Base-by-base conservation (phyloP, 1,140 invertebrate genomes). In the Drosophila setifemur region DNA sequence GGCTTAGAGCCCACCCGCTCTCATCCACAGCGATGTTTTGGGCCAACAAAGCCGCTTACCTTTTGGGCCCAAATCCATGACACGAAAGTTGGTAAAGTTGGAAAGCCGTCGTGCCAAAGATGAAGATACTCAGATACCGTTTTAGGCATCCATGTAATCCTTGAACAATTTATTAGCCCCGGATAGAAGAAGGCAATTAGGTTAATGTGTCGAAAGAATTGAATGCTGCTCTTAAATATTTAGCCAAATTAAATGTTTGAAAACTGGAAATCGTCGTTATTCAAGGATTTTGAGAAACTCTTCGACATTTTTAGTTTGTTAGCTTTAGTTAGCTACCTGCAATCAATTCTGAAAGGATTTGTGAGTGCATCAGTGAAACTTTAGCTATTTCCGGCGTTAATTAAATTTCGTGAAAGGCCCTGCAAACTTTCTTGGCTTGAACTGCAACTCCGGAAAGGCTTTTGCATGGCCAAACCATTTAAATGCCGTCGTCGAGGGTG, bases 101-200 rank as follows among this genome's bases (percentile, higher is more conserved):
- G 23, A 50, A 54, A 47, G 53, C 29, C 64, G 53, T 49, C 58
- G 33, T 6, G 33, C 33, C 61, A 39, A 64, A 70, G 53, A 58
- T 58, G 64, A 58, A 44, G 53, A 73, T 54, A 48, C 54, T 45
- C 33, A 50, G 81, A 72, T 85, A 58, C 70, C 61, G 49, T 81
- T 75, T 81, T 49, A 76, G 61, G 71, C 58, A 69, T 73, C 44
- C 75, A 31, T 75, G 75, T 81, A 75, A 76, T 81, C 61, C 57
- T 33, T 28, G 58, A 81, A 69, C 75, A 86, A 86, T 86, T 81
- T 75, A 75, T 81, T 85, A 75, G 61, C 35, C 26, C 4, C 21
- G 25, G 45, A 31, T 33, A 43, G 45, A 33, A 50, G 37, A 12
- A 66, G 66, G 61, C 82, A 85, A 86, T 86, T 85, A 85, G 75